A percentile compares a stretch with the other conserved stretches of the same genome.
These are phyloP conservation scores for Crioceris asparagi DNA, from an alignment of 2,888 invertebrate species.

Conservation along the genomic window DNA sequence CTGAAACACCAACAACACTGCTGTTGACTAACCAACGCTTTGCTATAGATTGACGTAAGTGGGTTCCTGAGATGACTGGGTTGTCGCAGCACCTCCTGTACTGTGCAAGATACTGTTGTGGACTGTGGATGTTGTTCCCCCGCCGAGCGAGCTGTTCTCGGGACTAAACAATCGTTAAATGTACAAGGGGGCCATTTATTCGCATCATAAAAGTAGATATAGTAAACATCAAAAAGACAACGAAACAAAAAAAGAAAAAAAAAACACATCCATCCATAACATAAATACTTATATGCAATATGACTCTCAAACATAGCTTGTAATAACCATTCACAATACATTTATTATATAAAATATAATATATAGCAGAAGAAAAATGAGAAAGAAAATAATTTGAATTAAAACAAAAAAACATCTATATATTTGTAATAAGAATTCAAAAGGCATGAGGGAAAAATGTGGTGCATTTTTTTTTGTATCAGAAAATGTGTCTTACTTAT, in stretches of 20 bases:
- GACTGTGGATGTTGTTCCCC: constrained; percentile 32
- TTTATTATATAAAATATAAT: no score
- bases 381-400: no score
- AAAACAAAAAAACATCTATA: constrained; percentile 17
- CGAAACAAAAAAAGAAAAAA: constrained; percentile 5
- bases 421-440: constrained; percentile 20
- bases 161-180: constrained; percentile 41
- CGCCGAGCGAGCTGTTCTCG: constrained; percentile 35
- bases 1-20: constrained; percentile 35
- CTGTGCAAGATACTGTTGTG: constrained; percentile 37
- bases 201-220: no score
- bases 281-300: no score
- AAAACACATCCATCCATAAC: no score
- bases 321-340: no score
- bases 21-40: constrained; percentile 41
- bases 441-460: constrained; percentile 14
- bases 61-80: constrained; percentile 71
- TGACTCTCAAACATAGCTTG: no score
- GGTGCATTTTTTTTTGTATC: constrained; percentile 38
- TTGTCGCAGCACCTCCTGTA: constrained; percentile 47
- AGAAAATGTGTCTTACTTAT: constrained; percentile 71
- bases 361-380: no score
- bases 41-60: constrained; percentile 90
- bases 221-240: constrained; percentile 14
- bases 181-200: constrained; percentile 33